Evolutionary conservation across 1,140 invertebrate genomes (phyloP), one percentile per base, ranked within the genome.

Genomic region (Pteromalus puparum): DNA sequence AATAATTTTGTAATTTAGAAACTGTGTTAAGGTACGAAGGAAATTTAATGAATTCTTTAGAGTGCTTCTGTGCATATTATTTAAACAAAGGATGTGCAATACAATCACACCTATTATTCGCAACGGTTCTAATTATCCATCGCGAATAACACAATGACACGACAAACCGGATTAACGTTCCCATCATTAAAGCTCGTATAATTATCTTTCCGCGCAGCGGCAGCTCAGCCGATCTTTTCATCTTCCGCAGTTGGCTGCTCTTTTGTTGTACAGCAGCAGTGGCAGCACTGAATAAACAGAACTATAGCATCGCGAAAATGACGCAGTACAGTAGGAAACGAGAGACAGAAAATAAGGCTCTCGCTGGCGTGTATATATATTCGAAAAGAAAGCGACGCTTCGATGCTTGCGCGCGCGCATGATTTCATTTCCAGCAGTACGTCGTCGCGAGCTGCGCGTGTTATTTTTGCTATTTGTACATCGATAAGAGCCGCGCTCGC

Each of bases 401-500:
- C 68, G 26, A 73, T 78, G 65, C 61, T 38, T 61, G 53, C 21
- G 15, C 72, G 15, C 72, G 34, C n/a, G 21, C 77, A 53, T 82
- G 79, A 87, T 85, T 88, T 86, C 82, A 79, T 82, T 79, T 84
- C 30, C 28, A 24, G 67, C 68, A 46, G 30, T 42, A 42, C n/a
- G n/a, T n/a, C n/a, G 74, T 65, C 74, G 10, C 9, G 67, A n/a
- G n/a, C n/a, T n/a, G 30, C 65, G 42, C 46, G 82, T 87, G 85
- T 89, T 89, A 88, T 87, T 89, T 88, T 91, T 87, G 83, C 87
- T 91, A 91, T 92, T 91, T 91, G 90, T 91, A 91, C 88, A 91
- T 86, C 86, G 76, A 78, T 79, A 79, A 79, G 76, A 84, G 76
- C 48, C 1, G 18, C 21, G 7, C 28, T 26, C 61, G 65, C 65